Conservation (phyloP, 2,888 invertebrate species). For the Lithophane semibrunnea region DNA sequence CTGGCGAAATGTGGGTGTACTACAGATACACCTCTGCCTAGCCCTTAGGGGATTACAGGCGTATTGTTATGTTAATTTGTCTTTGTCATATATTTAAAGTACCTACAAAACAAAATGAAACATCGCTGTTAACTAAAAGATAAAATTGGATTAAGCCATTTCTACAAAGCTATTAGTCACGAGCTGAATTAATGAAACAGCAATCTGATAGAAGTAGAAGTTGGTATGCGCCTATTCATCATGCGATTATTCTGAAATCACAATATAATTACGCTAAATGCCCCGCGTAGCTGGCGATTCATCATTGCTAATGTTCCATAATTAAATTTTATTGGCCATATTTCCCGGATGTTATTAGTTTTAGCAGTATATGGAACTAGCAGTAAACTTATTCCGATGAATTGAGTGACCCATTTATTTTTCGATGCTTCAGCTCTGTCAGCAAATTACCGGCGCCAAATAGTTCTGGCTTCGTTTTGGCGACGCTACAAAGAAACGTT, state of each 20-base stretch:
- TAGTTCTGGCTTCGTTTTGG: conserved; percentile 60
- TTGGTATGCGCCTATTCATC: conserved; percentile 80
- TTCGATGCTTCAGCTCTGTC: conserved; percentile 44
- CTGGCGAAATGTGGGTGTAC: background rate
- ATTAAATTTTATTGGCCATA: conserved; percentile 84
- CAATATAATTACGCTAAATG: conserved; percentile 85
- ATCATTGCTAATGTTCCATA: conserved; percentile 83
- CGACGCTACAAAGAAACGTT: conserved; percentile 52
- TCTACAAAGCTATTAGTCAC: conserved; percentile 72
- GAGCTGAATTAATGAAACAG: conserved; percentile 74
- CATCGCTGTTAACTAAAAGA: conserved; percentile 30
- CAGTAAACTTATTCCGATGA: conserved; percentile 46
- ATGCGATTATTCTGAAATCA: conserved; percentile 85
- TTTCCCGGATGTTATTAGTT: conserved; percentile 72
- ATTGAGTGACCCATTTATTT: conserved; percentile 57
- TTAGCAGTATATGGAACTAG: conserved; percentile 51
- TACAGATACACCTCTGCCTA: background rate
- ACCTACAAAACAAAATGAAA: conserved; percentile 27
- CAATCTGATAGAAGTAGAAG: conserved; percentile 77
- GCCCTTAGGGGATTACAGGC: background rate
- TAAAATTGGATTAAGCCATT: conserved; percentile 69
- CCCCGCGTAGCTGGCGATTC: conserved; percentile 76
- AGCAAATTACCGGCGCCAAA: conserved; percentile 62
- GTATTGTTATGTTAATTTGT: background rate
- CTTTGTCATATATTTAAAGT: background rate